Conservation (phyloP, 2,113 vertebrate species). For the Rhinopomastus cyanomelas region DNA sequence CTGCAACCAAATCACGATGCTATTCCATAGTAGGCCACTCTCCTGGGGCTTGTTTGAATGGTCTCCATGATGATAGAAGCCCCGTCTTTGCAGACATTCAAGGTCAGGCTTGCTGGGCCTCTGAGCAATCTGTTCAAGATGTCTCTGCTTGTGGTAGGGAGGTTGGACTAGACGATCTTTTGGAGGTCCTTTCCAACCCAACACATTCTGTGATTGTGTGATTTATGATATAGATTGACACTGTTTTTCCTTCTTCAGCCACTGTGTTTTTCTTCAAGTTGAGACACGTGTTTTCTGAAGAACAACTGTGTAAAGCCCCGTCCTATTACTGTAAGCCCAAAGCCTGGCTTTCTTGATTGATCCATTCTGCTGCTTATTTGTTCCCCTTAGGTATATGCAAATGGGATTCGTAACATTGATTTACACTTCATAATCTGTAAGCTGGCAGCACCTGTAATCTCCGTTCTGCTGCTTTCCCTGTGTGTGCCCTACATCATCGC, state of each 20-base stretch:
- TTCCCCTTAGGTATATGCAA: slow-evolving; percentile 89
- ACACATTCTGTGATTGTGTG: no score
- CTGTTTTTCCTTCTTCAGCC: neutral
- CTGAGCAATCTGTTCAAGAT: no score
- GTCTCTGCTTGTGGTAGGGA: no score
- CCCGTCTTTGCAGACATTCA: no score
- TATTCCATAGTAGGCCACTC: neutral
- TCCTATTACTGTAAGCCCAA: neutral
- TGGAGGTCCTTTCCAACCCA: no score
- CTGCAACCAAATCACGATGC: neutral
- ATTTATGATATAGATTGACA: neutral
- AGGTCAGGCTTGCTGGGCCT: no score
- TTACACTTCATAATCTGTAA: slow-evolving; percentile 95
- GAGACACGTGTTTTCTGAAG: neutral
- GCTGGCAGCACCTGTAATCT: slow-evolving; percentile 94
- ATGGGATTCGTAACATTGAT: slow-evolving; percentile 98
- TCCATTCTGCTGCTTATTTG: neutral
- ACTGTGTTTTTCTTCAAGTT: neutral
- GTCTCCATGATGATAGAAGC: neutral
- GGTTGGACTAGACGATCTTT: no score
- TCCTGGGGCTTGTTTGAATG: neutral
- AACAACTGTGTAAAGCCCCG: neutral
- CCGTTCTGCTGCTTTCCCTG: slow-evolving; percentile 90
- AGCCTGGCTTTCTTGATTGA: neutral
- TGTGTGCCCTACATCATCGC: slow-evolving; percentile 95